A percentile compares a stretch with the other conserved stretches of the same genome.
phyloP scores from a whole-genome alignment of 2,113 vertebrate species.

The Meleagris gallopavo region DNA sequence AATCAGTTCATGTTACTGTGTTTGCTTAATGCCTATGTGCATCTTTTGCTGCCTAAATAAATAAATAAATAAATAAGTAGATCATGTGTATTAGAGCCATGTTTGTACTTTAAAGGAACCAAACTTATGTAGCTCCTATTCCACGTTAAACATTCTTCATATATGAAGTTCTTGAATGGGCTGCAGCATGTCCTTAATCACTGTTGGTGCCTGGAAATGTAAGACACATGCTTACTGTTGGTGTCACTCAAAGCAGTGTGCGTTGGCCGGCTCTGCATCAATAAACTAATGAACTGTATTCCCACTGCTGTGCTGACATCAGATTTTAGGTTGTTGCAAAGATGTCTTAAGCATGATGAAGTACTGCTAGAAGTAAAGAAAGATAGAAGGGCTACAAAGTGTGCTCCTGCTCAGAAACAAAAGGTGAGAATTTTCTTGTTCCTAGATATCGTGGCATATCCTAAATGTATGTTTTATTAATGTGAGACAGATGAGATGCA shows the following conservation, averaged over 20 bases:
- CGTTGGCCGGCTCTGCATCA: slow-evolving; percentile 24
- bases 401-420: background rate
- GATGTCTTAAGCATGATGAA: slow-evolving; percentile 1
- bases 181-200: background rate
- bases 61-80: background rate
- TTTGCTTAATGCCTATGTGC: background rate
- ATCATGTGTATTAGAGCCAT: background rate
- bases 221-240: background rate
- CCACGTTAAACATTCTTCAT: background rate
- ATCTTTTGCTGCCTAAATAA: background rate
- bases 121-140: background rate
- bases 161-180: background rate
- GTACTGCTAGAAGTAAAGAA: background rate
- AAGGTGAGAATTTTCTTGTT: background rate
- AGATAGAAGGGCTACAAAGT: background rate
- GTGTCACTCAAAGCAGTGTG: background rate
- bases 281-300: slow-evolving; percentile 37
- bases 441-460: background rate
- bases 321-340: slow-evolving; percentile 34
- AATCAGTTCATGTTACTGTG: background rate
- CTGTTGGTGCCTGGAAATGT: slow-evolving; percentile 35
- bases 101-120: background rate
- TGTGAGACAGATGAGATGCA: background rate
- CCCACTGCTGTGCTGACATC: slow-evolving; percentile 20
- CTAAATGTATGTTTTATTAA: background rate